Conservation (phyloP, 2,888 invertebrate species). For the Anoplius nigerrimus region DNA sequence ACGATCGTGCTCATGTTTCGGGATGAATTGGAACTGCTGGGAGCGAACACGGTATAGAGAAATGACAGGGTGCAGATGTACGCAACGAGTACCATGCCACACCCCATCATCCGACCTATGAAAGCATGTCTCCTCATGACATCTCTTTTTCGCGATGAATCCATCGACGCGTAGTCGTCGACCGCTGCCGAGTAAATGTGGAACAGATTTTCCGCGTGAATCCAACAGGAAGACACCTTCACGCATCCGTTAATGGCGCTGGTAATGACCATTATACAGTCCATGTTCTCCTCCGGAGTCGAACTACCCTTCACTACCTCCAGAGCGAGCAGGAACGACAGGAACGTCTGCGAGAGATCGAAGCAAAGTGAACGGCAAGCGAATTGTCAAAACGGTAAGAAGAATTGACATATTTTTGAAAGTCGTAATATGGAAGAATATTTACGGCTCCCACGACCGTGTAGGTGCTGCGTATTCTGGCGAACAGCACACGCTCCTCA, state of each 20-base stretch:
- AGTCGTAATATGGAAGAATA: background rate
- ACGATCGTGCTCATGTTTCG: no score
- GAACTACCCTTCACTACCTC: background rate
- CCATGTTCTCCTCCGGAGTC: background rate
- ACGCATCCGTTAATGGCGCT: background rate
- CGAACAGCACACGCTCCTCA: background rate
- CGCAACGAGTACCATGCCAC: conserved; percentile 10
- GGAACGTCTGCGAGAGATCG: background rate
- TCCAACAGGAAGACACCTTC: no score
- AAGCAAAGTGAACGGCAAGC: no score
- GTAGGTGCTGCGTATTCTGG: background rate
- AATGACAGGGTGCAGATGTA: background rate
- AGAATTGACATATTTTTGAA: no score
- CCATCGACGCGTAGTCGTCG: conserved; percentile 15
- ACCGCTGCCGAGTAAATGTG: conserved; percentile 22
- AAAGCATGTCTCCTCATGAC: conserved; percentile 23
- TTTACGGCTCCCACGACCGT: no score
- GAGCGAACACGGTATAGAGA: no score
- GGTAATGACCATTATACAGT: background rate
- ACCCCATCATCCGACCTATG: conserved; percentile 16
- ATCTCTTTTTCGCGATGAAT: conserved; percentile 7
- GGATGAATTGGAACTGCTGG: no score
- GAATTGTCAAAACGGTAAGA: no score
- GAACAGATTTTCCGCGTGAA: conserved; percentile 4
- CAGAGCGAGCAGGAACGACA: background rate